A percentile compares a stretch with the other conserved stretches of the same genome.
Conservation (phyloP, 2,113 vertebrate genomes). For the Cyprinodon tularosa region DNA sequence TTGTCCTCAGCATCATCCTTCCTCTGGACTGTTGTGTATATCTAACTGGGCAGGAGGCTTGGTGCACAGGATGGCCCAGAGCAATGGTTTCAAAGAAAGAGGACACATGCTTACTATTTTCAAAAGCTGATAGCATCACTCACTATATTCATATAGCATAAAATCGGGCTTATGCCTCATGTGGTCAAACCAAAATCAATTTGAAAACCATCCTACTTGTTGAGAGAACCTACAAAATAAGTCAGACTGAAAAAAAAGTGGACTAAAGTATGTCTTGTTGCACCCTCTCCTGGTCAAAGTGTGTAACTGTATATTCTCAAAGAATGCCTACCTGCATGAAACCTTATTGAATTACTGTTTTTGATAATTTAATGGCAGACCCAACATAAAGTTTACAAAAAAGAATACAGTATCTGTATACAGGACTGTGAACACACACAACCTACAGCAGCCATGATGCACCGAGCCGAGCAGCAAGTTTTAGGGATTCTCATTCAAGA, state of each 20-base stretch:
- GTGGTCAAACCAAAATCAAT: neutral
- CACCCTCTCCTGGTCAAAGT: conserved; percentile 52
- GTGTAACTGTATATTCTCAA: neutral
- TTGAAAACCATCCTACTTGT: neutral
- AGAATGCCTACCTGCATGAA: no score
- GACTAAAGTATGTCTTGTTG: conserved; percentile 25
- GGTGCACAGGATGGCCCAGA: neutral
- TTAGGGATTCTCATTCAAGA: no score
- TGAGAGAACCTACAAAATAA: neutral
- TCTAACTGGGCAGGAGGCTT: conserved; percentile 14
- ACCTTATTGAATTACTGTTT: no score
- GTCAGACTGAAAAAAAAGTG: neutral
- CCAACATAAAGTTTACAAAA: no score
- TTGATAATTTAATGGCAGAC: conserved; percentile 20
- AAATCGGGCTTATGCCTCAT: conserved; percentile 5
- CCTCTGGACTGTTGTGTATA: conserved; percentile 30
- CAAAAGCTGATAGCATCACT: neutral
- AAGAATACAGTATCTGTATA: neutral
- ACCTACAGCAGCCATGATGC: neutral
- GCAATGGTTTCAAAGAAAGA: neutral
- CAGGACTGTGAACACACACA: neutral
- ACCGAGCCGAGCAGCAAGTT: neutral
- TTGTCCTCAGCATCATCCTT: conserved; percentile 16
- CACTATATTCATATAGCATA: neutral
- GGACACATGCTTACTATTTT: neutral